Conservation (phyloP, 2,797 vertebrate species). For the Macroramphosus scolopax region DNA sequence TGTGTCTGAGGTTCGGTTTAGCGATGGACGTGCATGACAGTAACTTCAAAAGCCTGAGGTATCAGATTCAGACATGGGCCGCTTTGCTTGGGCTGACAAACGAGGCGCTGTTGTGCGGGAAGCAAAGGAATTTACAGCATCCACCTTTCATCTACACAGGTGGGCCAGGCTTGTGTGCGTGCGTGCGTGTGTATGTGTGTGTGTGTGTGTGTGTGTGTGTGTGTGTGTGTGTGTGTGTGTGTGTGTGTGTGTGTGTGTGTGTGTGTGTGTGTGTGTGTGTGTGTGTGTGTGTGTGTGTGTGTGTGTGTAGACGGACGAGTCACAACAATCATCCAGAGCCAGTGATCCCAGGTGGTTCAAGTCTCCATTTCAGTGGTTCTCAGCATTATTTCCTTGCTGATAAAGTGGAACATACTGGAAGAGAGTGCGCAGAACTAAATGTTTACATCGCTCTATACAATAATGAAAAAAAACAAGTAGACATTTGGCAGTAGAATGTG, state of each 20-base stretch:
- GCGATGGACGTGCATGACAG: slow-evolving; percentile 56
- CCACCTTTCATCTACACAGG: slow-evolving; percentile 82
- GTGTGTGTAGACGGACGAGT: slow-evolving; percentile 38
- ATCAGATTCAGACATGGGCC: slow-evolving; percentile 80
- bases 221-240: slow-evolving; percentile 13
- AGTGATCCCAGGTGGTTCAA: slow-evolving; percentile 57
- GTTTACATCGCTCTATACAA: not conserved
- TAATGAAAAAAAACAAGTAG: too few species aligned
- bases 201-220: slow-evolving; percentile 7
- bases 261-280: not conserved
- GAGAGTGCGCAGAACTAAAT: not conserved
- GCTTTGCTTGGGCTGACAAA: slow-evolving; percentile 72
- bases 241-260: not conserved
- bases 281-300: too few species aligned
- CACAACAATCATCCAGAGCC: slow-evolving; percentile 73
- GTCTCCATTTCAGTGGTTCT: slow-evolving; percentile 34
- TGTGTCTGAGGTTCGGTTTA: slow-evolving; percentile 36
- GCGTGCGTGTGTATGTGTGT: slow-evolving; percentile 12
- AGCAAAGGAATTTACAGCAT: slow-evolving; percentile 81
- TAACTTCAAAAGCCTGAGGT: slow-evolving; percentile 73
- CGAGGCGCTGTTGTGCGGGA: slow-evolving; percentile 76
- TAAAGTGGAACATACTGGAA: too few species aligned
- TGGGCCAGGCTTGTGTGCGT: slow-evolving; percentile 61
- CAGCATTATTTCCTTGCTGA: too few species aligned
- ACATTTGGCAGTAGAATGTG: not conserved